Base-by-base conservation (phyloP, 2,113 vertebrate genomes). In the Petromus typicus region DNA sequence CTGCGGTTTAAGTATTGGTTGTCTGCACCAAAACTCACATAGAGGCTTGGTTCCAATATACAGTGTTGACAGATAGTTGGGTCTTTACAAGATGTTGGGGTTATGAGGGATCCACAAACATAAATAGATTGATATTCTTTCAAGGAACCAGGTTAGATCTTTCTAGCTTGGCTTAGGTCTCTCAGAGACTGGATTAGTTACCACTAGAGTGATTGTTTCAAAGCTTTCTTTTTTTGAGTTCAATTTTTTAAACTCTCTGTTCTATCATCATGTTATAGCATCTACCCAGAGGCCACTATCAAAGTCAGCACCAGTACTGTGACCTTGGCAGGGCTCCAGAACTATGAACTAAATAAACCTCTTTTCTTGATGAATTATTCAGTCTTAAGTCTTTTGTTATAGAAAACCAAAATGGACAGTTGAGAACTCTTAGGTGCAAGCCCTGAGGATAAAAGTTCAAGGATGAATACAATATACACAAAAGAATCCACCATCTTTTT, bases 381-480 rank as follows among this genome's bases (percentile, higher is more conserved):
- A 79, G 32, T 30, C 30, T 79, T 79, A 18, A 30, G 30, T 14
- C 43, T 71, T 93, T 73, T 73, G 43, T 71, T 87, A 73, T 13
- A 67, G 54, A 14, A 81, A 80, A 14, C 34, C 61, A 71, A 80
- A 71, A 71, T 81, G 54, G 1, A 69, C 6, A 27, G 14, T n/a
- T 87, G 69, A 69, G 9, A 82, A 57, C 18, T 56, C 51, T 56
- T 51, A 51, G 3, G 3, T 7, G 43, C 23, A n/a, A 45, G 40
- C n/a, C 27, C 34, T 73, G 4, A 4, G 7, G 12, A 20, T 18
- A 34, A 17, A 73, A 59, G 20, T 48, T 34, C 27, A 76, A 3
- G 18, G 16, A 32, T 59, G 13, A 76, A 7, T 30, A 30, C 3
- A 14, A 0, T 32, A 1, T 7, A 11, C 43, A 1, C 0, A 0